A percentile compares a stretch with the other conserved stretches of the same genome.
Evolutionary conservation across 2,888 invertebrate genomes (phyloP).

Genomic region (Spisula subtruncata): DNA sequence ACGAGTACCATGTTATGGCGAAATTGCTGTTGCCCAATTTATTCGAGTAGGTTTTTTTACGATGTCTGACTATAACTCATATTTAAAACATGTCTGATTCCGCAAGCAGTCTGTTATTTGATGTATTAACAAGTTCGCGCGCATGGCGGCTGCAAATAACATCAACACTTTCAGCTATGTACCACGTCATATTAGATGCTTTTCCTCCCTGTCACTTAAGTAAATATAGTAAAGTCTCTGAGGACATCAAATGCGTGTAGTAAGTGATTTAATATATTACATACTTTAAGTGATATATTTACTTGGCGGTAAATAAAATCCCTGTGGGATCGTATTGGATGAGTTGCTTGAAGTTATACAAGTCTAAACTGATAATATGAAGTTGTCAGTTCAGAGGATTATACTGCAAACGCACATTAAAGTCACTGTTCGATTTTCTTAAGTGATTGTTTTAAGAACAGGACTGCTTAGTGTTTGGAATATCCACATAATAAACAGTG

Average conservation of each 20-base stretch:
- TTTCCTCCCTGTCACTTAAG: background rate
- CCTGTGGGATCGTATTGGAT: background rate
- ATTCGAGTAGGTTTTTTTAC: background rate
- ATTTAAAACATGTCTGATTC: too few relatives aligned
- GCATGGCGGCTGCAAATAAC: background rate
- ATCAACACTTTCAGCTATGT: background rate
- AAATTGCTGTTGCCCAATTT: background rate
- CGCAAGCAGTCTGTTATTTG: background rate
- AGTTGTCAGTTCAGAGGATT: too few relatives aligned
- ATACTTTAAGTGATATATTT: background rate
- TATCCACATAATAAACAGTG: too few relatives aligned
- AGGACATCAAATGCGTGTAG: background rate
- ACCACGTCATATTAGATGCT: background rate
- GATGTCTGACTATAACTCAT: background rate
- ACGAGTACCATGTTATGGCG: background rate
- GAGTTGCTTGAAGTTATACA: too few relatives aligned
- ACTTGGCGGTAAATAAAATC: background rate
- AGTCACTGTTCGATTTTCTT: background rate
- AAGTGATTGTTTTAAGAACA: too few relatives aligned
- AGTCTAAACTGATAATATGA: too few relatives aligned
- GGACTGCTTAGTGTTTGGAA: too few relatives aligned
- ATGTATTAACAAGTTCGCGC: background rate
- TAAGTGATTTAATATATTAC: constrained; percentile 16
- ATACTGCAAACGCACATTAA: background rate
- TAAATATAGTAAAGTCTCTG: background rate